phyloP scores from a whole-genome alignment of 2,797 vertebrate species.

The Poeciliopsis presidionis region DNA sequence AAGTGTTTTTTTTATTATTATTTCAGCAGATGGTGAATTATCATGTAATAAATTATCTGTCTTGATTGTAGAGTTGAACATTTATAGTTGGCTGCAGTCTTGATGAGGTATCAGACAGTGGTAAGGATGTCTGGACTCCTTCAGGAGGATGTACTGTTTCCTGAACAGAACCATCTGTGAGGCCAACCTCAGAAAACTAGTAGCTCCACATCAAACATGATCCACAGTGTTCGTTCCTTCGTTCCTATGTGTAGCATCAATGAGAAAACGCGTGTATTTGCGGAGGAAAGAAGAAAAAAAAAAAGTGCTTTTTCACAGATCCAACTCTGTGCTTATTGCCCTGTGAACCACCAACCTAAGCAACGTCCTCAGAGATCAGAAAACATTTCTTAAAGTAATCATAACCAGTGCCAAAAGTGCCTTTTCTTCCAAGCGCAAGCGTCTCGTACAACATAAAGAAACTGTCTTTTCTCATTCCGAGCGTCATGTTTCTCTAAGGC shows the following conservation, averaged over 20 bases:
- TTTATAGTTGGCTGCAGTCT: constrained; percentile 61
- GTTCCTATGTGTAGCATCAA: constrained; percentile 54
- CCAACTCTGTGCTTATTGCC: constrained; percentile 64
- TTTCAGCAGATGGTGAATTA: constrained; percentile 76
- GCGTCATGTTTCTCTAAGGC: constrained; percentile 28
- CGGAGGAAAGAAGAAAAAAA: constrained; percentile 38
- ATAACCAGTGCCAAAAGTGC: constrained; percentile 72
- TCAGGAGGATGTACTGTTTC: constrained; percentile 63
- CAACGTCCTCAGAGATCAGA: constrained; percentile 53
- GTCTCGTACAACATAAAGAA: constrained; percentile 39
- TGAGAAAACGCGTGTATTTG: constrained; percentile 62
- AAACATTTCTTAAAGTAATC: constrained; percentile 63
- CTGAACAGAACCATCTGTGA: constrained; percentile 75
- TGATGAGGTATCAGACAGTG: constrained; percentile 65
- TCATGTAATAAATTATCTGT: constrained; percentile 82
- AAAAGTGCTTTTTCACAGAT: constrained; percentile 75
- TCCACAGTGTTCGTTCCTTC: constrained; percentile 63
- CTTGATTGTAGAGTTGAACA: constrained; percentile 71
- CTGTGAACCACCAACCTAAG: constrained; percentile 52
- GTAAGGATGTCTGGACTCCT: constrained; percentile 34
- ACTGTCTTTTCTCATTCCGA: constrained; percentile 29
- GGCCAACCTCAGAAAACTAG: constrained; percentile 66
- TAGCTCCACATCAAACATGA: constrained; percentile 62
- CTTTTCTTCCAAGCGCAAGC: constrained; percentile 48
- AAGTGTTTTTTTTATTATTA: constrained; percentile 34